Conservation (phyloP, 2,888 invertebrate genomes). For the Volucella zonaria region DNA sequence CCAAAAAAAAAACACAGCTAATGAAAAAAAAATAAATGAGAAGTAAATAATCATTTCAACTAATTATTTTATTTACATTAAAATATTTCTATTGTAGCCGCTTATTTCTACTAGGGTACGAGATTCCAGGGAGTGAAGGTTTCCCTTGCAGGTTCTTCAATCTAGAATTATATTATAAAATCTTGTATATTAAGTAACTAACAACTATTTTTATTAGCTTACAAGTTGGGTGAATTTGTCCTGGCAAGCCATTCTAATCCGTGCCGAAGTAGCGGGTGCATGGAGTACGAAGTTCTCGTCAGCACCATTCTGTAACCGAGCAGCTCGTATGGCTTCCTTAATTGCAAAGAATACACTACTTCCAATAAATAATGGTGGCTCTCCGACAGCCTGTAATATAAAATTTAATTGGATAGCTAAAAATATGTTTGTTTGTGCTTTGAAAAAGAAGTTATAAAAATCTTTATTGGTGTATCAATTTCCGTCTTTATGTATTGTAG, state of each 20-base stretch:
- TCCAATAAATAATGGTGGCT: constrained; percentile 96
- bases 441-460: too few relatives aligned
- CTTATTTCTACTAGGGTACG: neutral
- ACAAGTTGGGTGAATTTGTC: constrained; percentile 92
- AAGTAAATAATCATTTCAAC: too few relatives aligned
- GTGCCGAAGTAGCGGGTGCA: constrained; percentile 94
- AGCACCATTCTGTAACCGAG: constrained; percentile 87
- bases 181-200: too few relatives aligned
- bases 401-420: neutral
- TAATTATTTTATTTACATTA: too few relatives aligned
- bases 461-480: neutral
- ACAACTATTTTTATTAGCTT: constrained; percentile 68
- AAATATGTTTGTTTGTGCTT: neutral
- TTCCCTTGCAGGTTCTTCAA: constrained; percentile 25
- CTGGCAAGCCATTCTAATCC: constrained; percentile 94
- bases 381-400: constrained; percentile 92
- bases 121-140: constrained; percentile 16
- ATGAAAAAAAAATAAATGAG: too few relatives aligned
- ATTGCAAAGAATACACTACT: constrained; percentile 95
- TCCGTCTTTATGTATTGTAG: neutral
- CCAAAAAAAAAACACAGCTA: too few relatives aligned
- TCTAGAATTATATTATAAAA: constrained; percentile 1
- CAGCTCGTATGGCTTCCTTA: constrained; percentile 92
- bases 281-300: constrained; percentile 86
- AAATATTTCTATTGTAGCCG: too few relatives aligned